Evolutionary conservation across 2,797 vertebrate genomes (phyloP), one percentile per base, ranked within the genome.

Genomic region (Acanthurus leucopareius): DNA sequence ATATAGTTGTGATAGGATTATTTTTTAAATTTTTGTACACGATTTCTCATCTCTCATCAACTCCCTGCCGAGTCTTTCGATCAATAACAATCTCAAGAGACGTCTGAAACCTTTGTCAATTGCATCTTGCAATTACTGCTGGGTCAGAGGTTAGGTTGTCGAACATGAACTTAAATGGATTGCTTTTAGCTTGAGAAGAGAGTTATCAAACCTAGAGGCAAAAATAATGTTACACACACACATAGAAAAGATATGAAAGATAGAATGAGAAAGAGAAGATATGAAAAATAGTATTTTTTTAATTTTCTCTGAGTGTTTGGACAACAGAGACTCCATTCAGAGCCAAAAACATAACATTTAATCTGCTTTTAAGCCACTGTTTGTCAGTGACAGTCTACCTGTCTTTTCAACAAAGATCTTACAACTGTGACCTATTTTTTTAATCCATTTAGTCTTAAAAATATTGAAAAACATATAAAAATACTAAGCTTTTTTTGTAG

Each of bases 1-100:
- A 32, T 32, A 32, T 32, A 32, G 28, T 32, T 32, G 28, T 32
- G 28, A 32, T 32, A 32, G 28, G 3, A 4, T 32, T 32, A 32
- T 32, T 32, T 28, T 28, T 32, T 32, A 32, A 32, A 32, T 3
- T 32, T 32, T 32, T 32, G 45, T 67, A 2, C 54, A 58, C n/a
- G 35, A 49, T 44, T 60, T 73, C 44, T 57, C 54, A 58, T 82
- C 49, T 70, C 54, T n/a, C 14, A 69, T 81, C 62, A 73, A 51
- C 5, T 65, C 59, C 19, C 75, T 47, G 42, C 40, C n/a, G 52
- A 52, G 32, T 59, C 14, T 25, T 10, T 64, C 32, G 7, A 71
- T 75, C 82, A 81, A 64, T 75, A 77, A 40, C 17, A 77, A 58
- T 71, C 44, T 63, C 22, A 65, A 2, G 25, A 64, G 54, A 35